Evolutionary conservation across 2,797 vertebrate species (phyloP).

Genomic region (Simalia tracyae): DNA sequence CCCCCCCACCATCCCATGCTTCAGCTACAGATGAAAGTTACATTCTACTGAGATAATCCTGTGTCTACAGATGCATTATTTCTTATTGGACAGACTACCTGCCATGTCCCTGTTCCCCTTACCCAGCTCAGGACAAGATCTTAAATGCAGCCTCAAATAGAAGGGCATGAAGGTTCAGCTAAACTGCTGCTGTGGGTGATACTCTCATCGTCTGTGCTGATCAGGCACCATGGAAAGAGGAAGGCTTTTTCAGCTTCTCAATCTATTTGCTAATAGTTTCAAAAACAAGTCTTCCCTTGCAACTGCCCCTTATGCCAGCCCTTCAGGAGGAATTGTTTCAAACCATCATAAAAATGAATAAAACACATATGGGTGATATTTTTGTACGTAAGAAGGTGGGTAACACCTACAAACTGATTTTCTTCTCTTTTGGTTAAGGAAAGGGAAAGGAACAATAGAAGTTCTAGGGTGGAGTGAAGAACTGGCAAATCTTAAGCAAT

Average conservation of each 20-base stretch:
- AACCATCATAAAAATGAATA: too few relatives aligned
- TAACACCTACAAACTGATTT: not conserved
- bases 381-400: not conserved
- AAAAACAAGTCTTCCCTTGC: not conserved
- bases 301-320: not conserved
- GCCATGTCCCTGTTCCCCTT: not conserved
- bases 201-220: not conserved
- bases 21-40: not conserved
- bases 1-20: not conserved
- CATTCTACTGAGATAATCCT: not conserved
- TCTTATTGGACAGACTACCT: not conserved
- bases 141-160: not conserved
- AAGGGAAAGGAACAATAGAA: not conserved
- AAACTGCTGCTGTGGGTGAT: not conserved
- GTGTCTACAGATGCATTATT: not conserved
- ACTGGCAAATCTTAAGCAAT: not conserved
- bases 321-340: too few relatives aligned
- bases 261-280: not conserved
- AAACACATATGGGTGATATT: not conserved
- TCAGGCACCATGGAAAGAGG: not conserved
- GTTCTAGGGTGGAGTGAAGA: not conserved
- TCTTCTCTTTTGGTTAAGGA: not conserved
- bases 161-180: not conserved
- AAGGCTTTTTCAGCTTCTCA: not conserved
- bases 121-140: not conserved